These are phyloP conservation scores for Falcunculus frontatus DNA, from an alignment of 2,113 vertebrate genomes.

Conservation along the genomic window DNA sequence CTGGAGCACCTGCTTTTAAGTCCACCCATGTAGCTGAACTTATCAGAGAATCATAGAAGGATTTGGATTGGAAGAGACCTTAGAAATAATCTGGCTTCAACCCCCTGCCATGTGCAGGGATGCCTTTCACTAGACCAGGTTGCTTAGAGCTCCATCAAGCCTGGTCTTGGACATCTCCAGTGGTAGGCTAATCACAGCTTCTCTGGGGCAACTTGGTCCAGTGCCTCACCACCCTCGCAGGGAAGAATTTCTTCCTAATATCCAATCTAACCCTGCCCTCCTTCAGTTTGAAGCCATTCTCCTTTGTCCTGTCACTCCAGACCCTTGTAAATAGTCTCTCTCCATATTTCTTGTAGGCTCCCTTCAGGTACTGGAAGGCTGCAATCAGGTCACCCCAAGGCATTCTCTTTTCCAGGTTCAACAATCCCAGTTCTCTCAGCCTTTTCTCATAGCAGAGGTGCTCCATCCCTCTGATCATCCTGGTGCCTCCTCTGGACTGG, in stretches of 20 bases:
- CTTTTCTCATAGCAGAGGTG: background rate
- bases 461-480: background rate
- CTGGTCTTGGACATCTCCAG: background rate
- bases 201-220: background rate
- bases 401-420: background rate
- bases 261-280: background rate
- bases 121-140: background rate
- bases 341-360: background rate
- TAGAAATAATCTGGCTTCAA: background rate
- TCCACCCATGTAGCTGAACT: background rate
- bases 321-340: background rate
- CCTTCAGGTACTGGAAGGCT: background rate
- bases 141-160: background rate
- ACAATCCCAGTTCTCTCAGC: background rate
- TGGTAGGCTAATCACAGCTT: background rate
- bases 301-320: background rate
- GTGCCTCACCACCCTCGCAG: background rate
- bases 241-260: background rate
- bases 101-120: background rate
- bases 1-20: background rate
- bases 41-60: background rate
- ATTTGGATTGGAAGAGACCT: background rate
- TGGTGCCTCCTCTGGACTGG: background rate
- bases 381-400: background rate
- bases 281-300: background rate